Evolutionary conservation across 2,797 vertebrate genomes (phyloP).

Genomic region (Amniataba percoides): DNA sequence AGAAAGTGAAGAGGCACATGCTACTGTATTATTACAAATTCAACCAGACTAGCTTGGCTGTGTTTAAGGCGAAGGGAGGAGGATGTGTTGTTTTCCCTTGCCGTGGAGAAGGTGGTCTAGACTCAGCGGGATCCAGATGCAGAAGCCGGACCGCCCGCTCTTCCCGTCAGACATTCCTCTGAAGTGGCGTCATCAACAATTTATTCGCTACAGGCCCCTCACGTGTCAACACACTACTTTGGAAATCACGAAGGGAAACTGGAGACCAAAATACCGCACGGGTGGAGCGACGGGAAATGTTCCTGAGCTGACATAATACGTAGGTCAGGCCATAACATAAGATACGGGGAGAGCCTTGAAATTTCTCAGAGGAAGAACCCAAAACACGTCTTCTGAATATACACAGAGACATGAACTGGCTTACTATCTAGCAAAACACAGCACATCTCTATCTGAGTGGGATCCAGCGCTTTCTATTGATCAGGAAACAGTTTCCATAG

Average conservation of each 20-base stretch:
- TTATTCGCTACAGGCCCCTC: constrained; percentile 41
- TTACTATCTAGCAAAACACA: not conserved
- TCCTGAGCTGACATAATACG: constrained; percentile 30
- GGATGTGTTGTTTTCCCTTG: constrained; percentile 21
- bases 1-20: not conserved
- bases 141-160: constrained; percentile 37
- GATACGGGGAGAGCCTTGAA: not conserved
- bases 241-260: constrained; percentile 41
- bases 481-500: constrained; percentile 46
- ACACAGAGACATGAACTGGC: not conserved
- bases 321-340: not conserved
- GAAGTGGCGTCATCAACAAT: constrained; percentile 53
- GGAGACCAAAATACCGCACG: constrained; percentile 34
- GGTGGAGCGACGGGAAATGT: constrained; percentile 29
- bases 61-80: not conserved
- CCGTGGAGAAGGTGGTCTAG: constrained; percentile 19
- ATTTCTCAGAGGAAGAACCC: not conserved
- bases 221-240: constrained; percentile 42
- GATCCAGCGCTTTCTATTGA: constrained; percentile 22
- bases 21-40: not conserved
- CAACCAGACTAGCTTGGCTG: not conserved
- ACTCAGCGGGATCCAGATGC: constrained; percentile 16
- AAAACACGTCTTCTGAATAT: not conserved
- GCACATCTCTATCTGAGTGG: not conserved
- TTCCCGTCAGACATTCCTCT: constrained; percentile 67